Percentiles rank a stretch among this genome's conserved stretches.
phyloP scores from a whole-genome alignment of 2,113 vertebrate species.

The Raja brachyura region DNA sequence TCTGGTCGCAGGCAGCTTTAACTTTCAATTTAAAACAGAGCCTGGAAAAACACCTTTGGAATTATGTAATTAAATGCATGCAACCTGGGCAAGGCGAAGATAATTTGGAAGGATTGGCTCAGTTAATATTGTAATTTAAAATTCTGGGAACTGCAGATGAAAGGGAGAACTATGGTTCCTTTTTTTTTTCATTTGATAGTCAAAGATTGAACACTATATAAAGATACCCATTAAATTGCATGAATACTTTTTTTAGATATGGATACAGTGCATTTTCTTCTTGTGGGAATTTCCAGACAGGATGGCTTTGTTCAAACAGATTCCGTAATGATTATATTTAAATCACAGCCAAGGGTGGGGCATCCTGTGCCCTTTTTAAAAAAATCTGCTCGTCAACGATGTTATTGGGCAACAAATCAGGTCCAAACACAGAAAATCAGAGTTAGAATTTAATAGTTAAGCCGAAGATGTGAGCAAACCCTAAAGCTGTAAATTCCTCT shows the following conservation, averaged over 20 bases:
- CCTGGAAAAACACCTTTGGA: neutral
- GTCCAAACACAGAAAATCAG: neutral
- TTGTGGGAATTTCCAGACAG: slow-evolving; percentile 10
- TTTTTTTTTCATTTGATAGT: neutral
- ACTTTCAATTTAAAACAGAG: neutral
- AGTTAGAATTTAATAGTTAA: neutral
- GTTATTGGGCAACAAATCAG: neutral
- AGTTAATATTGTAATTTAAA: neutral
- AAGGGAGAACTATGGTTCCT: neutral
- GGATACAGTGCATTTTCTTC: neutral
- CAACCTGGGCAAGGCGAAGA: neutral
- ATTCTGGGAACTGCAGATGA: neutral
- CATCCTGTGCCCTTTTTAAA: slow-evolving; percentile 7
- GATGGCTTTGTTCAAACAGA: slow-evolving; percentile 12
- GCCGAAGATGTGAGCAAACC: neutral
- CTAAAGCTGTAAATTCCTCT: slow-evolving; percentile 15
- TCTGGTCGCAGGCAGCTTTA: neutral
- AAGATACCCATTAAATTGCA: neutral
- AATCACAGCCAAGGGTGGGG: neutral
- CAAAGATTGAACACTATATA: neutral
- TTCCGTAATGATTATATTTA: neutral
- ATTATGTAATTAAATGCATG: neutral
- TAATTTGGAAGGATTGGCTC: neutral
- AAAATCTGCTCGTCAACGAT: neutral
- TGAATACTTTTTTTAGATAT: neutral